These are phyloP conservation scores for Campoletis sonorensis DNA, from an alignment of 1,140 invertebrate species.

Conservation along the genomic window DNA sequence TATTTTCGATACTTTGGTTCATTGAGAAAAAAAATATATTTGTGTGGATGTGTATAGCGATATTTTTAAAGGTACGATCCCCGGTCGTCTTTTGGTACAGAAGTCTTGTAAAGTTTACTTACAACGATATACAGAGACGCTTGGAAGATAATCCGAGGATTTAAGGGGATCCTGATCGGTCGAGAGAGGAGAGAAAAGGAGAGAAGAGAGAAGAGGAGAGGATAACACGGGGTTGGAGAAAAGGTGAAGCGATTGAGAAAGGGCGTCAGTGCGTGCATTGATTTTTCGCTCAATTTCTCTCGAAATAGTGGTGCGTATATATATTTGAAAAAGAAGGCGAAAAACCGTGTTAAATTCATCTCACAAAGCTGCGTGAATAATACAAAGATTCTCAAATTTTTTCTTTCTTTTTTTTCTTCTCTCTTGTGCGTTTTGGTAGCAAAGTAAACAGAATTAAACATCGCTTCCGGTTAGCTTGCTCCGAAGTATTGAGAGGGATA, in stretches of 20 bases:
- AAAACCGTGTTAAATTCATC: slow-evolving; percentile 41
- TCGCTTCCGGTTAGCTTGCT: slow-evolving; percentile 34
- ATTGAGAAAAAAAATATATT: slow-evolving; percentile 26
- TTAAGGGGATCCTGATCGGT: slow-evolving; percentile 35
- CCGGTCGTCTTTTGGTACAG: slow-evolving; percentile 19
- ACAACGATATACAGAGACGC: slow-evolving; percentile 39
- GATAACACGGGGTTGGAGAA: slow-evolving; percentile 19
- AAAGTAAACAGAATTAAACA: slow-evolving; percentile 42
- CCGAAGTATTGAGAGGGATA: neutral
- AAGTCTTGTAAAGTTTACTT: slow-evolving; percentile 33
- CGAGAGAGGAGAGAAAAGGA: slow-evolving; percentile 8
- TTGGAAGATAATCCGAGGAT: slow-evolving; percentile 52
- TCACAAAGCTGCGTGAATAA: neutral
- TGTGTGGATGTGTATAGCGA: neutral
- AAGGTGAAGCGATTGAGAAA: slow-evolving; percentile 55
- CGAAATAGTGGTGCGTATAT: slow-evolving; percentile 43
- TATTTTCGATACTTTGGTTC: neutral
- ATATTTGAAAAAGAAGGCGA: slow-evolving; percentile 28
- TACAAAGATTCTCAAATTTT: slow-evolving; percentile 6
- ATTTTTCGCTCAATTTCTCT: slow-evolving; percentile 72
- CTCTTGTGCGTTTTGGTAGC: slow-evolving; percentile 16
- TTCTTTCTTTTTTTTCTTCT: slow-evolving; percentile 20
- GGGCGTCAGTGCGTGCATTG: slow-evolving; percentile 69
- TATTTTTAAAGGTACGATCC: slow-evolving; percentile 1
- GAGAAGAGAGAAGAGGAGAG: slow-evolving; percentile 25